A percentile compares a stretch with the other conserved stretches of the same genome.
Evolutionary conservation across 2,888 invertebrate species (phyloP).

Genomic region (Himalopsyche japonica): DNA sequence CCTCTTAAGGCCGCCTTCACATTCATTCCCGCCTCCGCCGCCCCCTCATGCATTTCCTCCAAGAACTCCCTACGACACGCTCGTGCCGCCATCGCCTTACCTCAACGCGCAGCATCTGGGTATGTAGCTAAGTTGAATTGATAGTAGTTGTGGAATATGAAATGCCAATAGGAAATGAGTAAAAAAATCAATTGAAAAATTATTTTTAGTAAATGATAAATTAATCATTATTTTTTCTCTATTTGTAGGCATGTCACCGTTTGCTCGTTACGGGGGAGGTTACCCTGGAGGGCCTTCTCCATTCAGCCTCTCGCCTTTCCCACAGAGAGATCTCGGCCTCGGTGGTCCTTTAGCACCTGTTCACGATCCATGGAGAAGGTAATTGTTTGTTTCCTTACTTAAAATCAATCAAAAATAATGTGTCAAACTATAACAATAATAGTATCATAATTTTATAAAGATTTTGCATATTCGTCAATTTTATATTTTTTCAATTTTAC

Average conservation of each 20-base stretch:
- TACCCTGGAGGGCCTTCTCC: conserved; percentile 68
- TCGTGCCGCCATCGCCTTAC: conserved; percentile 67
- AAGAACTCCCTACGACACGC: conserved; percentile 59
- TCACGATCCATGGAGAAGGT: conserved; percentile 74
- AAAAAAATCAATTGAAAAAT: no score
- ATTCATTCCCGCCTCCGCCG: conserved; percentile 56
- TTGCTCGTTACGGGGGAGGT: conserved; percentile 76
- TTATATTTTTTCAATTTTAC: conserved; percentile 2
- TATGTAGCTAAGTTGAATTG: conserved; percentile 43
- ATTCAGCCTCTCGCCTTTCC: conserved; percentile 71
- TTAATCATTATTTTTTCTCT: neutral
- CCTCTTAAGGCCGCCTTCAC: conserved; percentile 70
- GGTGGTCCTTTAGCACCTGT: conserved; percentile 51
- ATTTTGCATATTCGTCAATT: neutral
- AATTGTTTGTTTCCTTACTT: conserved; percentile 37
- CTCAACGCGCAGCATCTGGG: conserved; percentile 73
- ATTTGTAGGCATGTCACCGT: conserved; percentile 71
- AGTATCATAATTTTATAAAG: neutral
- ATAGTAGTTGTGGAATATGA: no score
- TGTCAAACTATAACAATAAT: no score
- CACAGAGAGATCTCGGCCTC: conserved; percentile 63
- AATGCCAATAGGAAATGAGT: no score
- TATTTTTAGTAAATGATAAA: no score
- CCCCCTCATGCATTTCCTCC: conserved; percentile 49
- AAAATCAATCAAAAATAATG: neutral